Base-by-base conservation (phyloP, 2,113 vertebrate species). In the Brachirus orientalis region DNA sequence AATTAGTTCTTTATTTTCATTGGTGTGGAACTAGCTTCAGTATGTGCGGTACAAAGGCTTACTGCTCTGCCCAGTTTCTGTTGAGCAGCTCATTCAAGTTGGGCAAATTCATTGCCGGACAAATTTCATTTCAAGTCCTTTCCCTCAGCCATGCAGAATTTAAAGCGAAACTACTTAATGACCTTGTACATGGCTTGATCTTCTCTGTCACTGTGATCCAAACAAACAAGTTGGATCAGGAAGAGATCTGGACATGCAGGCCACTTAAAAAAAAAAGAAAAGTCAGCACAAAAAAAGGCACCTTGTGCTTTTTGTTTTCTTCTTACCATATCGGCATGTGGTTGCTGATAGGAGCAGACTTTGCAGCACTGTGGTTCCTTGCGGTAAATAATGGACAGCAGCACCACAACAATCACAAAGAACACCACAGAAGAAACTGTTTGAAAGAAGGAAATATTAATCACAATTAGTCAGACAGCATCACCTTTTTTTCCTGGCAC, bases 361-460 rank as follows among this genome's bases (percentile, higher is more conserved):
- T 92, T 94, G 91, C 94, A 95, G 88, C 93, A 94, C 59, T 90
- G 89, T 33, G 90, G 89, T 69, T 93, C 88, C 43, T 88, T 90
- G 58, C 93, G 92, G 74, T 93, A 94, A 35, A 94, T 89, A 36
- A 94, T 82, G 71, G 93, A 92, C 75, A 95, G 83, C 77, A 94
- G 75, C 77, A 93, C 80, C 69, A 94, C 80, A 46, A 95, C 79
- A 0, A 94, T 83, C 75, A 92, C 81, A 46, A 95, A 91, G 82
- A 95, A 93, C 70, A 94, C 82, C 0, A 94, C 77, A 22, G 92
- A 92, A 19, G 92, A 95, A 65, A 95, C 94, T 78, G 84, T 78
- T 62, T 53, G 56, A 46, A 46, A 53, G 56, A 78, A 44, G 52
- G 14, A 45, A 37, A 41, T 53, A 33, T 59, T 68, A 53, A 36